phyloP scores from a whole-genome alignment of 2,888 invertebrate genomes.

The Coleophora deauratella region DNA sequence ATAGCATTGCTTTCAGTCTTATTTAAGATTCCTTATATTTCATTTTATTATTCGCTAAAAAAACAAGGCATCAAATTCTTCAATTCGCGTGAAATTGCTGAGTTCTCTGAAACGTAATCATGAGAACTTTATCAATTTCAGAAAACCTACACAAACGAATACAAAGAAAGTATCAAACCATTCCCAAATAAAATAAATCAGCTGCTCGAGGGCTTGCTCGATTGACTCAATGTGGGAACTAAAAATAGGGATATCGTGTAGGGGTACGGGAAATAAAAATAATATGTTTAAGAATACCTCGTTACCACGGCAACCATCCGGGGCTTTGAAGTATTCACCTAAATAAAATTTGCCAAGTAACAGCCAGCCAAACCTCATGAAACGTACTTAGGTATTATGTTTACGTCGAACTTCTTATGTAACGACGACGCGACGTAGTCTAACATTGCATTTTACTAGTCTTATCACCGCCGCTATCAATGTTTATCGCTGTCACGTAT shows the following conservation, averaged over 20 bases:
- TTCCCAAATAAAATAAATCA: constrained; percentile 45
- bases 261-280: no score
- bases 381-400: constrained; percentile 1
- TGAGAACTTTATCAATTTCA: constrained; percentile 6
- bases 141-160: background rate
- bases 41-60: no score
- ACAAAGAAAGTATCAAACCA: background rate
- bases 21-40: no score
- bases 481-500: constrained; percentile 12
- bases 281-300: constrained; percentile 7
- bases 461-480: constrained; percentile 10
- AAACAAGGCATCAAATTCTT: no score
- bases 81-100: no score
- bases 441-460: background rate
- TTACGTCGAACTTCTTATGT: background rate
- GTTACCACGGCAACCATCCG: constrained; percentile 44
- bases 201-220: constrained; percentile 47
- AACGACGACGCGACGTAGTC: constrained; percentile 6
- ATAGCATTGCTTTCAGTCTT: no score
- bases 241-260: constrained; percentile 38
- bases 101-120: no score
- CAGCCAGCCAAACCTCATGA: background rate
- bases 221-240: constrained; percentile 37
- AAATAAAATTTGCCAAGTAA: constrained; percentile 15
- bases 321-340: constrained; percentile 33